These are phyloP conservation scores for Acestrorhynchus altus DNA, from an alignment of 2,797 vertebrate species.

Conservation along the genomic window DNA sequence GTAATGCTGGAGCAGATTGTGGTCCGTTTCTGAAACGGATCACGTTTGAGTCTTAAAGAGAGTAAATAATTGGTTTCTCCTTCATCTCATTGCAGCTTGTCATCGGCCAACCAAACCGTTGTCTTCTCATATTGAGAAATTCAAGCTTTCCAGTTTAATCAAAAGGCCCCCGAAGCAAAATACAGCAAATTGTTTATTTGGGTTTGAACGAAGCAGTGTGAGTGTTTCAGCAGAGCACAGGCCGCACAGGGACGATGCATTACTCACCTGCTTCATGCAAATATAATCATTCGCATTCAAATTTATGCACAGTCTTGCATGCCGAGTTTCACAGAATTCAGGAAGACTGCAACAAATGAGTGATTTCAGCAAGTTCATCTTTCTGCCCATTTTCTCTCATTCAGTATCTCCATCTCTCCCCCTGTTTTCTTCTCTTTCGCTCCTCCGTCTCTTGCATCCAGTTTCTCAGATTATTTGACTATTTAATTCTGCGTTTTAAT, in stretches of 20 bases:
- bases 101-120: constrained; percentile 6
- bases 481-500: no score
- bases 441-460: constrained; percentile 56
- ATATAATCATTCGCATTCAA: constrained; percentile 51
- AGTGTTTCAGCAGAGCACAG: constrained; percentile 23
- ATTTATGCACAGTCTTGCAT: constrained; percentile 44
- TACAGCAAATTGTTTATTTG: constrained; percentile 49
- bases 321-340: constrained; percentile 33
- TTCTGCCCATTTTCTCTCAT: background rate
- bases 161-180: constrained; percentile 41
- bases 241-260: constrained; percentile 12
- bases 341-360: constrained; percentile 28
- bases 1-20: background rate
- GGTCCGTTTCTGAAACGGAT: background rate
- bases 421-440: background rate
- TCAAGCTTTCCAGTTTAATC: constrained; percentile 44
- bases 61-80: constrained; percentile 38
- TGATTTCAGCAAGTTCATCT: constrained; percentile 33
- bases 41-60: constrained; percentile 5
- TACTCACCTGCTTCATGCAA: constrained; percentile 53
- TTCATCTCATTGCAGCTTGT: constrained; percentile 19
- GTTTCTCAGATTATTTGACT: no score
- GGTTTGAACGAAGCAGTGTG: constrained; percentile 14
- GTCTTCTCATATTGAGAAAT: constrained; percentile 36
- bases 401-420: background rate